Percentiles rank a stretch among this genome's conserved stretches.
phyloP scores from a whole-genome alignment of 2,113 vertebrate genomes.

The Melanerpes aurifrons region DNA sequence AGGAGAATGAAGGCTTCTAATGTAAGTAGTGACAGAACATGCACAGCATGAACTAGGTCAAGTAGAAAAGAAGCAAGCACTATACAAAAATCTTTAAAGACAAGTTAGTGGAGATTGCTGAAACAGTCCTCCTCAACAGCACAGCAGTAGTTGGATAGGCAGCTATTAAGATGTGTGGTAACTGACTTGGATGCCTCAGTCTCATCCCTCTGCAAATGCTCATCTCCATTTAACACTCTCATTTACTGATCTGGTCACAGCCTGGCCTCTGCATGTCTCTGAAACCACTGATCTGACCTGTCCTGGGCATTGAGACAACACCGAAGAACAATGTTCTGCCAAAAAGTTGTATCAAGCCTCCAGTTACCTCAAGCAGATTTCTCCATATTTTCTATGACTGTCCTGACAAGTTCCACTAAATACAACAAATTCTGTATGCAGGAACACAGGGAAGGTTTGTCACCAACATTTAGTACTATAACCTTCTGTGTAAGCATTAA shows the following conservation, averaged over 20 bases:
- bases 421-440: neutral
- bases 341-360: neutral
- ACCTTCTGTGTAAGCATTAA: neutral
- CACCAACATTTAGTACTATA: neutral
- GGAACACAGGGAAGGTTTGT: neutral
- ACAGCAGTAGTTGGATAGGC: neutral
- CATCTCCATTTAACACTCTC: neutral
- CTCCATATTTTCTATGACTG: neutral
- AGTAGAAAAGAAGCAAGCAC: constrained; percentile 25
- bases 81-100: neutral
- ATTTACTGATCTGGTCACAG: neutral
- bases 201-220: neutral
- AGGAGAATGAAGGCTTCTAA: constrained; percentile 4
- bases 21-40: neutral
- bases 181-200: neutral
- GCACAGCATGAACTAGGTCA: constrained; percentile 51
- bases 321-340: neutral
- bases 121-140: neutral
- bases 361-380: neutral
- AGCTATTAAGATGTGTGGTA: neutral
- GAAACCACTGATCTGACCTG: neutral
- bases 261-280: neutral
- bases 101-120: constrained; percentile 8
- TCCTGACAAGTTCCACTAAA: neutral
- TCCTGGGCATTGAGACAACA: neutral